Conservation (phyloP, 1,140 invertebrate genomes). For the Adelges cooleyi region DNA sequence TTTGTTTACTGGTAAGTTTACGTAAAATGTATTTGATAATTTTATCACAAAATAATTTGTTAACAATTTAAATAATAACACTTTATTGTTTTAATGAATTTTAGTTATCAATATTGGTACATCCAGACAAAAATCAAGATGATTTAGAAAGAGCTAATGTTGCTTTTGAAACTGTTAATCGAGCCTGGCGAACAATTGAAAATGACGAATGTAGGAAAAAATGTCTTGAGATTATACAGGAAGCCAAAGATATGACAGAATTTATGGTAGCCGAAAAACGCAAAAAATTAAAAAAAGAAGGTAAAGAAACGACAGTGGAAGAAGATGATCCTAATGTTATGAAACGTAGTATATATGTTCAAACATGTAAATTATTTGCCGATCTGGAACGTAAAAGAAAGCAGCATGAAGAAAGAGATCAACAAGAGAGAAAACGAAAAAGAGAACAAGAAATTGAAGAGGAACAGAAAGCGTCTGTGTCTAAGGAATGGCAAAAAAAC, state of each 20-base stretch:
- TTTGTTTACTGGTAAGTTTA: not conserved
- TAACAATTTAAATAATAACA: not conserved
- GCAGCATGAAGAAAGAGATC: constrained; percentile 73
- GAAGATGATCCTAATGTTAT: constrained; percentile 91
- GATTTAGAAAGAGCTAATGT: constrained; percentile 87
- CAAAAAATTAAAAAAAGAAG: constrained; percentile 90
- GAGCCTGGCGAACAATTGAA: constrained; percentile 91
- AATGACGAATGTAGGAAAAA: constrained; percentile 87
- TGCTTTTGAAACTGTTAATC: constrained; percentile 87
- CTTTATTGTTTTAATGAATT: constrained; percentile 34
- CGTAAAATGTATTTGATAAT: not conserved
- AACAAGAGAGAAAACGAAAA: constrained; percentile 90
- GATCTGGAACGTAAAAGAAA: constrained; percentile 81
- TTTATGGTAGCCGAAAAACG: constrained; percentile 90
- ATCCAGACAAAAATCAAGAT: constrained; percentile 98
- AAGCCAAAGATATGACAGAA: constrained; percentile 87
- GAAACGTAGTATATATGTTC: constrained; percentile 88
- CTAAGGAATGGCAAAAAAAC: constrained; percentile 95
- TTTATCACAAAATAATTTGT: no score
- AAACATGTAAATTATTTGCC: constrained; percentile 97
- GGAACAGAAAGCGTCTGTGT: constrained; percentile 74
- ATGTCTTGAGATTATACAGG: constrained; percentile 93
- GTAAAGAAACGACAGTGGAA: constrained; percentile 64
- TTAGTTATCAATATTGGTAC: constrained; percentile 88
- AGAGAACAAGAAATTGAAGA: constrained; percentile 85